Evolutionary conservation across 2,113 vertebrate species (phyloP), one percentile per base, ranked within the genome.

Genomic region (Coptodon bakossiorum): DNA sequence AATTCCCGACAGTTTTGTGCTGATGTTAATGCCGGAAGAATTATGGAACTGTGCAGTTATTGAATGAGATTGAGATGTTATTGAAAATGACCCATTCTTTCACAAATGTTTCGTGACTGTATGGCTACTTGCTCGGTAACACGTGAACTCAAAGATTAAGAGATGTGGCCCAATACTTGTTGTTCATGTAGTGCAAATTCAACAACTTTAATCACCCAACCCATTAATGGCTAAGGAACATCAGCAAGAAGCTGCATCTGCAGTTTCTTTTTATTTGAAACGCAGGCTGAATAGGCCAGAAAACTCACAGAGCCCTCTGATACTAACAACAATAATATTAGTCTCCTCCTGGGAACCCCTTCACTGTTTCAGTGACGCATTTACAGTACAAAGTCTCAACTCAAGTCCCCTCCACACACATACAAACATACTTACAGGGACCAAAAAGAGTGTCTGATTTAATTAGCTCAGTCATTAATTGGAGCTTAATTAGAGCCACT

Each of bases 401-500:
- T 90, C 66, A 24, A 90, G 94, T 93, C 92, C 92, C 94, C 91
- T 82, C 63, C 87, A 80, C 92, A 73, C 87, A 61, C 86, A 89
- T 63, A 89, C 89, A 93, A 86, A 93, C 90, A 88, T 73, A 91
- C 76, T 89, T 52, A 85, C 82, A 83, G 85, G 92, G 90, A 91
- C 83, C 86, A 86, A 93, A 93, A 92, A 91, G 88, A 92, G 88
- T 91, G 83, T 88, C 93, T 95, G 94, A 95, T 95, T 96, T 96
- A 96, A 96, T 95, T 96, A 95, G 93, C 86, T 54, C 92, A 94
- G 89, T 95, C 92, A 95, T 96, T 95, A 95, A 96, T 94, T 92
- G 91, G 90, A 88, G 93, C 94, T 96, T 96, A 96, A 96, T 96
- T 96, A 96, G 91, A 92, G 94, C 93, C 94, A 95, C 96, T 92